Percentiles rank a stretch among this genome's conserved stretches.
These are phyloP conservation scores for Erythrocercus mccallii DNA, from an alignment of 2,113 vertebrate genomes.

Conservation along the genomic window DNA sequence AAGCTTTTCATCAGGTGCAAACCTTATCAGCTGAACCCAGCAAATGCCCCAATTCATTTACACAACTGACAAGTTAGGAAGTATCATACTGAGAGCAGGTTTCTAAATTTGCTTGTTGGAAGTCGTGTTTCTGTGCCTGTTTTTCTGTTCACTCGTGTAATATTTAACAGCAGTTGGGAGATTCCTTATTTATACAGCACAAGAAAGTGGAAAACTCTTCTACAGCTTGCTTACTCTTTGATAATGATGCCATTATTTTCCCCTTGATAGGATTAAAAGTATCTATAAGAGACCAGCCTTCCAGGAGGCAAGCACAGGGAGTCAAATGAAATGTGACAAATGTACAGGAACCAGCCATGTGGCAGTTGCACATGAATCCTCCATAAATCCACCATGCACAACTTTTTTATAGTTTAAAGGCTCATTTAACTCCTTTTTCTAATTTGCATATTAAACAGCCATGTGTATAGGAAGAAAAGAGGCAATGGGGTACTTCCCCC, in stretches of 20 bases:
- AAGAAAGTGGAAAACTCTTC: background rate
- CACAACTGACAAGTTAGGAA: background rate
- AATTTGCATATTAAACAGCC: slow-evolving; percentile 3
- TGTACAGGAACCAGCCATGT: background rate
- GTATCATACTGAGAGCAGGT: background rate
- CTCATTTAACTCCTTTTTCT: background rate
- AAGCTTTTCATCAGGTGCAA: background rate
- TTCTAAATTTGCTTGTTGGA: background rate
- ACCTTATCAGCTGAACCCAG: background rate
- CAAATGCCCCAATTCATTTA: background rate
- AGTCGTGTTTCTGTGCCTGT: background rate
- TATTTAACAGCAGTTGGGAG: background rate
- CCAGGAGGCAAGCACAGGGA: background rate
- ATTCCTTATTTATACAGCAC: background rate
- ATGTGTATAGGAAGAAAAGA: background rate
- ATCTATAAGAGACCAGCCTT: background rate
- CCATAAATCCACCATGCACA: background rate
- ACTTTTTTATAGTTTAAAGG: slow-evolving; percentile 10
- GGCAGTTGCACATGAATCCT: background rate
- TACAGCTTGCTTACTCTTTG: background rate
- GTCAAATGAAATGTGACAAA: slow-evolving; percentile 41
- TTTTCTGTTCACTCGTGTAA: background rate
- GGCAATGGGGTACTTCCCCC: background rate
- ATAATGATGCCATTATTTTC: background rate
- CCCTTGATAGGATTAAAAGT: background rate